Evolutionary conservation across 2,797 vertebrate species (phyloP).

Genomic region (Microctenopoma stevenorrisi): DNA sequence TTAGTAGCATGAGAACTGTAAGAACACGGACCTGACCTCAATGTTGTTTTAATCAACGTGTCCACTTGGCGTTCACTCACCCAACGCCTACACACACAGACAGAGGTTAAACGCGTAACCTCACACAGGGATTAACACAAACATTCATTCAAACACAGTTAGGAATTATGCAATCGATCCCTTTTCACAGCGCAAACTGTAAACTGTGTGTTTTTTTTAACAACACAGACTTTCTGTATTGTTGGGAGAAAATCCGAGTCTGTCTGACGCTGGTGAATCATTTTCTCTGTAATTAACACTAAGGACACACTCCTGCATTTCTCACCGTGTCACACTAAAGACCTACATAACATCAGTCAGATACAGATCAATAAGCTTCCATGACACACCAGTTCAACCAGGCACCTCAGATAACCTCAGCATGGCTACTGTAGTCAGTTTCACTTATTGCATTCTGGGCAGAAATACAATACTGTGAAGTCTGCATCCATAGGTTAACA

Average conservation of each 20-base stretch:
- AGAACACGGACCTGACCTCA: too few relatives aligned
- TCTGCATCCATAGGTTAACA: slow-evolving; percentile 47
- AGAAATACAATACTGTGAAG: slow-evolving; percentile 65
- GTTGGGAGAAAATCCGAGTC: not conserved
- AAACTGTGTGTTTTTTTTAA: not conserved
- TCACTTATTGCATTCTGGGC: slow-evolving; percentile 57
- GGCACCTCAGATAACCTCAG: slow-evolving; percentile 58
- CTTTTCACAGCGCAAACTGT: slow-evolving; percentile 21
- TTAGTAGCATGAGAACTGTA: too few relatives aligned
- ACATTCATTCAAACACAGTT: too few relatives aligned
- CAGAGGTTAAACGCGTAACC: too few relatives aligned
- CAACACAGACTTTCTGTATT: slow-evolving; percentile 8
- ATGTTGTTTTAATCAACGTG: too few relatives aligned
- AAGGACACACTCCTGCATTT: too few relatives aligned
- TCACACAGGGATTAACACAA: too few relatives aligned
- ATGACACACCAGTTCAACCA: slow-evolving; percentile 38
- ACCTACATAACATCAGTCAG: slow-evolving; percentile 53
- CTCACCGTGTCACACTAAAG: slow-evolving; percentile 10
- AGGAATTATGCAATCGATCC: too few relatives aligned
- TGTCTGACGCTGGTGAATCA: slow-evolving; percentile 7
- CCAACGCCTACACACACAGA: too few relatives aligned
- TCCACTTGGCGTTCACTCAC: too few relatives aligned
- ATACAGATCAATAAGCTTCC: slow-evolving; percentile 62
- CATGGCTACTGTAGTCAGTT: slow-evolving; percentile 37
- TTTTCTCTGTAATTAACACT: slow-evolving; percentile 14